Percentiles rank a stretch among this genome's conserved stretches.
These are phyloP conservation scores for Ranitomeya imitator DNA, from an alignment of 2,113 vertebrate genomes.

Conservation along the genomic window DNA sequence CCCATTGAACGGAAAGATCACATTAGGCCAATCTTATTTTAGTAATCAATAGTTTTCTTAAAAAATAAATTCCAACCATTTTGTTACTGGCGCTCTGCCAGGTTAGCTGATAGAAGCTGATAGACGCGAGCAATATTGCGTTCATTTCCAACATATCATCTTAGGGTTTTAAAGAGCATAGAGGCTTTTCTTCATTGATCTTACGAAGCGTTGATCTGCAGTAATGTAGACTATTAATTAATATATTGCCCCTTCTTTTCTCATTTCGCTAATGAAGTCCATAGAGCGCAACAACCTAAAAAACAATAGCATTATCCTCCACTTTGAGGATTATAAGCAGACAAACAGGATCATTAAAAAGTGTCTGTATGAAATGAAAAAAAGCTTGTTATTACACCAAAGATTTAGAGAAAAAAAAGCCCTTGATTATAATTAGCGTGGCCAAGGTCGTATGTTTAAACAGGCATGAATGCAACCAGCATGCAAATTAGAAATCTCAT, in stretches of 20 bases:
- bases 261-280: slow-evolving; percentile 22
- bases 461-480: slow-evolving; percentile 50
- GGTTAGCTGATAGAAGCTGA: neutral
- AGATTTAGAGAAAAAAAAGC: slow-evolving; percentile 25
- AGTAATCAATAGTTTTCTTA: slow-evolving; percentile 11
- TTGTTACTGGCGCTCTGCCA: neutral
- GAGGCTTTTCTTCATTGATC: slow-evolving; percentile 11
- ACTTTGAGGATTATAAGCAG: slow-evolving; percentile 52
- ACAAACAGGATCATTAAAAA: slow-evolving; percentile 33
- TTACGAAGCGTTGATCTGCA: slow-evolving; percentile 18
- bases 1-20: neutral
- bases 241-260: neutral
- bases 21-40: slow-evolving; percentile 31
- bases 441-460: slow-evolving; percentile 57
- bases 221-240: slow-evolving; percentile 35
- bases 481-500: slow-evolving; percentile 52
- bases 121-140: neutral
- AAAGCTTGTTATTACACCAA: slow-evolving; percentile 50
- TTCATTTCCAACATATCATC: neutral
- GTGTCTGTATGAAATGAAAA: neutral
- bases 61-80: slow-evolving; percentile 10
- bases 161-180: neutral
- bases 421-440: slow-evolving; percentile 17
- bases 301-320: neutral
- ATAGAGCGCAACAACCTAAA: neutral